phyloP scores from a whole-genome alignment of 2,797 vertebrate species.

The Trachurus trachurus region DNA sequence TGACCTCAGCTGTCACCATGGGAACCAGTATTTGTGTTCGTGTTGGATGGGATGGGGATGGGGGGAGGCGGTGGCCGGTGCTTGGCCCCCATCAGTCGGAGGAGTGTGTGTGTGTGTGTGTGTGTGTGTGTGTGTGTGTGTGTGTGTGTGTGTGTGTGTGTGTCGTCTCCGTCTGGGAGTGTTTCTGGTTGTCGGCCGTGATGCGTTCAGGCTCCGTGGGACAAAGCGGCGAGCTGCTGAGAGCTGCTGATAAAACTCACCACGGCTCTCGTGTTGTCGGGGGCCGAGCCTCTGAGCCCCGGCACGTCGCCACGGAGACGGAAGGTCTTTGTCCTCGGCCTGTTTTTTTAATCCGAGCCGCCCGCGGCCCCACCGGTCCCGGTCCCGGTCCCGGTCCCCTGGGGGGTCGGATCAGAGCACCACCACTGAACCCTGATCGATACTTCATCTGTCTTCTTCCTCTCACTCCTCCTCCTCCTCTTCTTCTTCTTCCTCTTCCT shows the following conservation, averaged over 20 bases:
- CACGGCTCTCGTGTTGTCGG: not conserved
- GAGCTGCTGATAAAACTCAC: constrained; percentile 28
- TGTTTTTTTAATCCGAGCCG: not conserved
- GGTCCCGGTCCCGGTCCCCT: constrained; percentile 5
- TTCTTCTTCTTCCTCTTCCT: no score
- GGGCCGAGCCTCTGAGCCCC: not conserved
- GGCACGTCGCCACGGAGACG: no score
- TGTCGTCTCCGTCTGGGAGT: not conserved
- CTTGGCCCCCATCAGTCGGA: not conserved
- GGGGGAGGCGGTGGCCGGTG: no score
- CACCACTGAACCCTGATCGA: not conserved
- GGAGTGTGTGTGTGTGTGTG: not conserved
- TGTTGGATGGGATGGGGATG: not conserved
- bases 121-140: no score
- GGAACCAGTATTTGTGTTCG: not conserved
- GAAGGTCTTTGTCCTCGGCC: not conserved
- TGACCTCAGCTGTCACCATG: not conserved
- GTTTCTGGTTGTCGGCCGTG: constrained; percentile 10
- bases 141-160: not conserved
- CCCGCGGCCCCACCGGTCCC: not conserved
- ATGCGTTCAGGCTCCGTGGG: constrained; percentile 13
- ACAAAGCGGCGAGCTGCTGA: constrained; percentile 31
- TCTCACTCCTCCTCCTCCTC: no score
- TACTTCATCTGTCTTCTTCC: constrained; percentile 9
- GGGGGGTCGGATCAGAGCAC: not conserved